Conservation (phyloP, 2,888 invertebrate species). For the Zelleria hepariella region DNA sequence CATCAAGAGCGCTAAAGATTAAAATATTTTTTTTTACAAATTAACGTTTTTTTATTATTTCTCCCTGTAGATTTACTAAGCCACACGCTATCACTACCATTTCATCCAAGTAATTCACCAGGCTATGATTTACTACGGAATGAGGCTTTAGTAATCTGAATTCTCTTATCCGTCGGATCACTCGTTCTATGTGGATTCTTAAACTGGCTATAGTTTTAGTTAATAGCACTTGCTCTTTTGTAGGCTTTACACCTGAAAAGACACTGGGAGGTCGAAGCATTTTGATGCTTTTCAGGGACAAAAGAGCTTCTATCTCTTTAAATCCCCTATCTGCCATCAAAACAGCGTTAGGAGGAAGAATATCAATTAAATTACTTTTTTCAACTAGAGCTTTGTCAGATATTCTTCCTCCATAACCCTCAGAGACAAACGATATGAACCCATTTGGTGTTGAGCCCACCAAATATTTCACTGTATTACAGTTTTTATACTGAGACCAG, state of each 20-base stretch:
- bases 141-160: conserved; percentile 8
- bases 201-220: conserved; percentile 12
- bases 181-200: conserved; percentile 10
- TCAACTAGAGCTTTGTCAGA: conserved; percentile 10
- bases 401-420: conserved; percentile 9
- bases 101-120: too few species aligned
- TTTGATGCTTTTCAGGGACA: conserved; percentile 5
- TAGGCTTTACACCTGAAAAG: conserved; percentile 6
- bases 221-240: conserved; percentile 8
- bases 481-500: conserved; percentile 10
- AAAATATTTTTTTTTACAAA: too few species aligned
- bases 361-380: conserved; percentile 8
- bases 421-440: conserved; percentile 8
- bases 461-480: conserved; percentile 12
- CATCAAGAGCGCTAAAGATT: too few species aligned
- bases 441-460: conserved; percentile 11
- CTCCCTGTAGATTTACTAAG: conserved; percentile 6
- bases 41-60: conserved; percentile 6
- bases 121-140: conserved; percentile 3
- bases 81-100: conserved; percentile 7
- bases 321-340: conserved; percentile 13
- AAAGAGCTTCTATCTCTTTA: conserved; percentile 8
- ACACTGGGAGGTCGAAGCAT: conserved; percentile 12
- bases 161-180: conserved; percentile 10
- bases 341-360: conserved; percentile 5